A percentile compares a stretch with the other conserved stretches of the same genome.
Evolutionary conservation across 2,797 vertebrate species (phyloP).

Genomic region (Arrhamphus sclerolepis): DNA sequence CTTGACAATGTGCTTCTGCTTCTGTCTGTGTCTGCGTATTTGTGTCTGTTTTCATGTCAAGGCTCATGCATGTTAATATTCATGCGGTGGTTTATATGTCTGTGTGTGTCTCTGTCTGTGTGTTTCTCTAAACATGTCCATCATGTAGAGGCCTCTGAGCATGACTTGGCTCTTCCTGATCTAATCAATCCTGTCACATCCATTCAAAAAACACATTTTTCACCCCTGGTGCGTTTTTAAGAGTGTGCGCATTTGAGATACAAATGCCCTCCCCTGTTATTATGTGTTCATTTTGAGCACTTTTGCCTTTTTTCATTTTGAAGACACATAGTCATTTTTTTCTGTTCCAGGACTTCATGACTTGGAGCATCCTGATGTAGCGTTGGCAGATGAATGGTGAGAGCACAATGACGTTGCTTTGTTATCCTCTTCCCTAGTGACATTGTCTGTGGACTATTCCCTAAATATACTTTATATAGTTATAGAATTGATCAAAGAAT

Average conservation of each 20-base stretch:
- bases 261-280: constrained; percentile 53
- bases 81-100: constrained; percentile 49
- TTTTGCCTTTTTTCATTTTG: constrained; percentile 41
- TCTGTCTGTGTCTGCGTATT: constrained; percentile 20
- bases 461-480: constrained; percentile 1
- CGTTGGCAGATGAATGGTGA: constrained; percentile 96
- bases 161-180: constrained; percentile 84
- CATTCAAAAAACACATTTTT: constrained; percentile 80
- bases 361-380: constrained; percentile 97
- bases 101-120: constrained; percentile 39
- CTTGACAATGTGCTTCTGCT: constrained; percentile 20
- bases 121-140: constrained; percentile 75
- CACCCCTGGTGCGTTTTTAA: constrained; percentile 53
- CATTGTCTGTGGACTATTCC: constrained; percentile 5
- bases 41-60: constrained; percentile 61
- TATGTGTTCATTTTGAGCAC: constrained; percentile 45
- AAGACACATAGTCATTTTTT: constrained; percentile 37
- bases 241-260: constrained; percentile 37
- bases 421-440: background rate
- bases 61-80: constrained; percentile 81
- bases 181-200: constrained; percentile 78
- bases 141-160: constrained; percentile 69
- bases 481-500: too few relatives aligned
- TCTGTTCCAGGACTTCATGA: constrained; percentile 91
- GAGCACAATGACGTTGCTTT: constrained; percentile 39